Base-by-base conservation (phyloP, 2,888 invertebrate species). In the Lochmaea crataegi region DNA sequence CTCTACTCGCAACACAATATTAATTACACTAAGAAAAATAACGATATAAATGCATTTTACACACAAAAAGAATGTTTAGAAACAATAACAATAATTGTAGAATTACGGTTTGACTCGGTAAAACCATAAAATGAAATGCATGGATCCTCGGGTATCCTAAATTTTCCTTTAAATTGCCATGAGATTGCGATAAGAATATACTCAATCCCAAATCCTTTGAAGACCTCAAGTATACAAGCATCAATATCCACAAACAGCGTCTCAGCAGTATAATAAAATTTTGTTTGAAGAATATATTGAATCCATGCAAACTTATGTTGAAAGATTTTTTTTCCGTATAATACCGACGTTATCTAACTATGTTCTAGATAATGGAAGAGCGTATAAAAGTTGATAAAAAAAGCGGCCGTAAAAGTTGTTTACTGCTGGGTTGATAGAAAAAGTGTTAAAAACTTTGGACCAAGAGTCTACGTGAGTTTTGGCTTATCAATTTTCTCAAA, bases 181-280 rank as follows among this genome's bases (percentile, higher is more conserved):
- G 56, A 70, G 56, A 70, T 70, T 64, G 64, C 64, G 69, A 70
- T 70, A 70, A 69, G 69, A 69, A 69, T 56, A 69, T 53, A 42
- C 26, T 63, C 57, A 70, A 70, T 64, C 42, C 60, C 53, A 16
- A 41, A 53, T 63, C 45, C 57, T 70, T 70, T 63, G 64, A 70
- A 56, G 45, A 32, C 57, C 42, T 53, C 42, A 57, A 70, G 57
- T 45, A 70, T 70, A 70, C 63, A 64, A 70, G 69, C 69, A 64
- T 70, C 69, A 48, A 70, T 70, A 70, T 70, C 69, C 41, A 64
- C 69, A 57, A 64, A 53, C 26, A 70, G 41, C 64, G 69, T 56
- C 57, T 70, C 45, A 57, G 32, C 69, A 70, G 56, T 56, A 70
- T 70, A 64, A 70, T 70, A 70, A 70, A 63, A 70, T 70, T 64